Evolutionary conservation across 2,113 vertebrate genomes (phyloP).

Genomic region (Macquaria ambigua): DNA sequence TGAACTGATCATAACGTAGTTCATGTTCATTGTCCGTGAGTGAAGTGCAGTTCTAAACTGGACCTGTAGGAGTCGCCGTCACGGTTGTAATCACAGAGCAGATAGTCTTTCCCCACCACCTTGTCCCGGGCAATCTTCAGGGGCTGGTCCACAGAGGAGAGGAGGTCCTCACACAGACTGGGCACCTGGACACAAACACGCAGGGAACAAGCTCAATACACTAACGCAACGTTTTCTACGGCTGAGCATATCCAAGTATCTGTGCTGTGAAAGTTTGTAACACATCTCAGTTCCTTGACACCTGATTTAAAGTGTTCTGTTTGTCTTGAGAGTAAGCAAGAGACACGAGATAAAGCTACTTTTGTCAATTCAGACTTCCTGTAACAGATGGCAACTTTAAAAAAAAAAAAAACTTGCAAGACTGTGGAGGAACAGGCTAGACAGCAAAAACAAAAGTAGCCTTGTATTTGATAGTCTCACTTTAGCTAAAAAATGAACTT

Average conservation of each 20-base stretch:
- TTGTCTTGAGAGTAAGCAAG: neutral
- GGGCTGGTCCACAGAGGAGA: constrained; percentile 99
- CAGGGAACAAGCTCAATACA: neutral
- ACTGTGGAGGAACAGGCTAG: neutral
- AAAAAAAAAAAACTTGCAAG: neutral
- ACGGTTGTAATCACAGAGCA: constrained; percentile 98
- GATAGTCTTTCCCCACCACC: constrained; percentile 97
- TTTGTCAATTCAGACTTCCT: constrained; percentile 25
- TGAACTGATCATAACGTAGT: neutral
- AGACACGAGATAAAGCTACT: neutral
- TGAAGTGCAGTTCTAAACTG: constrained; percentile 43
- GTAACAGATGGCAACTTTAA: constrained; percentile 23
- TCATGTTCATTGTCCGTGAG: neutral
- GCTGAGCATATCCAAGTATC: too few species aligned
- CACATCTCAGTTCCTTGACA: neutral
- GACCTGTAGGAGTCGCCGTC: constrained; percentile 99
- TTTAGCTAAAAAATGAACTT: constrained; percentile 29
- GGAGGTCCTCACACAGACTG: constrained; percentile 96
- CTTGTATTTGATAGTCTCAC: constrained; percentile 27
- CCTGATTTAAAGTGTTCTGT: neutral
- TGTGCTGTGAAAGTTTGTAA: neutral
- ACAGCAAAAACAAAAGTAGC: constrained; percentile 25
- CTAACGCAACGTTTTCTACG: neutral
- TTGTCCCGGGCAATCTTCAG: constrained; percentile 98
- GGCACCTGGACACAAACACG: constrained; percentile 88